Conservation (phyloP, 2,797 vertebrate species). For the Phoeniculus purpureus region DNA sequence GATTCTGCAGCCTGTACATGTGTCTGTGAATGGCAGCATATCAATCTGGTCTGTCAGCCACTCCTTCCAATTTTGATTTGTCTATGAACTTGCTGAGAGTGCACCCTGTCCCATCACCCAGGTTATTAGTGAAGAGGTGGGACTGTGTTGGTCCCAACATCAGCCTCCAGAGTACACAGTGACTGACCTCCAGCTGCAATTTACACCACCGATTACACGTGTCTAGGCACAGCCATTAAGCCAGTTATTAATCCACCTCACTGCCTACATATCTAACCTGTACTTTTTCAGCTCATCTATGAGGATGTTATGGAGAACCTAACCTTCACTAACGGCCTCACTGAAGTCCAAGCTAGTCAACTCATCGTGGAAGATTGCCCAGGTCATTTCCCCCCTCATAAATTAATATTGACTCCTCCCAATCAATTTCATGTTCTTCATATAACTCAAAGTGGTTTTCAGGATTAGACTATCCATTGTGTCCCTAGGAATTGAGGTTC, state of each 20-base stretch:
- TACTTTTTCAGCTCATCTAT: neutral
- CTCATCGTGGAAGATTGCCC: neutral
- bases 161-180: neutral
- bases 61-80: neutral
- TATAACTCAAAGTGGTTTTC: neutral
- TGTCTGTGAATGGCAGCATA: neutral
- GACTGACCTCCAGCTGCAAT: neutral
- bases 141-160: neutral
- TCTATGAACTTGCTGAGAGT: neutral
- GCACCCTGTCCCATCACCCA: no score
- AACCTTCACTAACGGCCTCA: neutral
- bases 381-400: neutral
- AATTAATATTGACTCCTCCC: neutral
- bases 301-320: neutral
- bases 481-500: neutral
- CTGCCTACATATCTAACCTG: neutral
- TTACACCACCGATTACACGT: neutral
- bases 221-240: neutral
- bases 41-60: neutral
- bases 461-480: neutral
- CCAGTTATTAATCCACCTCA: neutral
- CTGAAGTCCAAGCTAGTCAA: neutral
- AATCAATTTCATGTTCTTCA: neutral
- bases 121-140: neutral
- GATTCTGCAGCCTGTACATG: neutral